Conservation (phyloP, 2,113 vertebrate genomes). For the Mungos mungo region DNA sequence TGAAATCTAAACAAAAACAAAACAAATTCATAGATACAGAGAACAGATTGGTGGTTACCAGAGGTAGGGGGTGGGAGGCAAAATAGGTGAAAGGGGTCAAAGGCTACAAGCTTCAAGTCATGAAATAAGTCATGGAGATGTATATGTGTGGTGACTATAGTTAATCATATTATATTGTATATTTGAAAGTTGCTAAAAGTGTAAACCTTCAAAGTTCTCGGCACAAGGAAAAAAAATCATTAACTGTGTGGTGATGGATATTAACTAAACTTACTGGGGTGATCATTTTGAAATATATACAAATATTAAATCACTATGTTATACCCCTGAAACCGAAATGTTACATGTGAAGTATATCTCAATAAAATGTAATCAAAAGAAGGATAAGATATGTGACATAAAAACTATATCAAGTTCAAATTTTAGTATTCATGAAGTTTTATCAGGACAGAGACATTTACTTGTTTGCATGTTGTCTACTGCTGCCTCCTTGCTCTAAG, state of each 20-base stretch:
- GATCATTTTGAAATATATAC: background rate
- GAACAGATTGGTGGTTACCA: background rate
- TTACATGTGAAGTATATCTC: background rate
- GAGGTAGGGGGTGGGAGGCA: background rate
- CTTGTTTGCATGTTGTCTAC: background rate
- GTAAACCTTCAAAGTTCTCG: background rate
- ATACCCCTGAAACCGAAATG: background rate
- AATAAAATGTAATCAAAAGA: background rate
- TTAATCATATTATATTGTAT: background rate
- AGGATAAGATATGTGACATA: background rate
- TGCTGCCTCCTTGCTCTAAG: background rate
- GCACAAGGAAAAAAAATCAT: background rate
- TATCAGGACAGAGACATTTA: background rate
- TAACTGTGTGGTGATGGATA: background rate
- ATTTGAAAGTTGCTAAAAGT: background rate
- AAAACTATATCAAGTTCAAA: background rate
- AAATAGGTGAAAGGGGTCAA: background rate
- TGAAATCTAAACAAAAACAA: background rate
- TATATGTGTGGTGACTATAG: background rate
- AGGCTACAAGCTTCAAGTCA: background rate
- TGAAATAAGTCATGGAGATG: background rate
- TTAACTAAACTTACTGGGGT: background rate
- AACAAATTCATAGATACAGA: background rate
- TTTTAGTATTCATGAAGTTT: background rate
- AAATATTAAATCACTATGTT: background rate